These are phyloP conservation scores for Erinaceus europaeus DNA, from an alignment of 2,113 vertebrate genomes.

Conservation along the genomic window DNA sequence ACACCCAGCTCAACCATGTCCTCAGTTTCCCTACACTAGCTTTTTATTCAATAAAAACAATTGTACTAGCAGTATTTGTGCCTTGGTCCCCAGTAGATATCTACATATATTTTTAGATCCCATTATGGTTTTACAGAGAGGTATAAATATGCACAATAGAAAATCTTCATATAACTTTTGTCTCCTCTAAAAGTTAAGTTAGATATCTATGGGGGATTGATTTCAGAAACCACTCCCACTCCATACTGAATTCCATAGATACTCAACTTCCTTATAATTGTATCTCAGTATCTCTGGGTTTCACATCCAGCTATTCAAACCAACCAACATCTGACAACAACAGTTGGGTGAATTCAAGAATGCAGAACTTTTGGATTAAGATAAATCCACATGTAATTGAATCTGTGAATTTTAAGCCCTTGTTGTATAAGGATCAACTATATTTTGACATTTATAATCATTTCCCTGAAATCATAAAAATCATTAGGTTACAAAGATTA, in stretches of 20 bases:
- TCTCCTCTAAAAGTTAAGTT: too few species aligned
- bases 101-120: background rate
- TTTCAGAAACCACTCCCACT: background rate
- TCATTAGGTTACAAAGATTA: background rate
- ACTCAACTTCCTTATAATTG: background rate
- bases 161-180: background rate
- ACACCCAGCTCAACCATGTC: too few species aligned
- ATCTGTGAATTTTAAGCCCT: background rate
- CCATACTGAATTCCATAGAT: background rate
- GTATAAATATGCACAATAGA: background rate
- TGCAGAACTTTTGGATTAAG: background rate
- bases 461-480: background rate
- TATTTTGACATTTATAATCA: too few species aligned
- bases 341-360: background rate
- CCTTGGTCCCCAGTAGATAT: background rate
- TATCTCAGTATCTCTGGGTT: background rate
- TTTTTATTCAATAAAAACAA: too few species aligned
- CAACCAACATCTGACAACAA: too few species aligned
- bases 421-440: background rate
- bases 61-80: background rate
- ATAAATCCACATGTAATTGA: background rate
- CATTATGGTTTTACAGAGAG: background rate
- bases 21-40: too few species aligned
- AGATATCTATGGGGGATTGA: background rate
- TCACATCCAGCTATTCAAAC: background rate